Evolutionary conservation across 2,888 invertebrate species (phyloP), one percentile per base, ranked within the genome.

Genomic region (Cheilosia vulpina): DNA sequence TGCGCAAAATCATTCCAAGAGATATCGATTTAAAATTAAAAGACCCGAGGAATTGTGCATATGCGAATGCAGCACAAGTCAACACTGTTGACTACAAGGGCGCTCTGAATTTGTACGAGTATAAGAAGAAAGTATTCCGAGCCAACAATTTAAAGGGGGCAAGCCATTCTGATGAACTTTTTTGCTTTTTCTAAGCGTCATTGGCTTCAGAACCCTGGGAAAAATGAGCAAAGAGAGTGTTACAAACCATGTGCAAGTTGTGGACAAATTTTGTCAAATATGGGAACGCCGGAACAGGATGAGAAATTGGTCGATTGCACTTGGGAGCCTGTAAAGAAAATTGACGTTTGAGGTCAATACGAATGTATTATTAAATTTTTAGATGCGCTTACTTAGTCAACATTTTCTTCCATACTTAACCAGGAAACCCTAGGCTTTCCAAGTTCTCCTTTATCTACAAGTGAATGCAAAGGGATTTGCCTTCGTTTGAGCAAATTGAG

Each of bases 261-360:
- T 94, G 94, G 94, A 93, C 94, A 0, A 94, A 94, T 88, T 95
- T 95, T 89, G 94, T 94, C 1, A 94, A 93, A 89, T 92, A 89
- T 88, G 69, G 77, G 21, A 81, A 88, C 27, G 15, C 65, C 76
- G 1, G 19, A 58, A 17, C 5, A 58, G 13, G 66, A 71, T 21
- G 43, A 47, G 11, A n/a, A 7, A 7, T 3, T 34, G 6, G 17
- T 87, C 17, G 58, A 82, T 43, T 80, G 79, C 43, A 83, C 79
- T 69, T 89, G 89, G 89, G 66, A 84, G 7, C 87, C 88, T 2
- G 83, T 89, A 0, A 75, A 55, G 17, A 60, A 76, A 27, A 71
- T 81, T 9, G 21, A 57, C 2, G 31, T 31, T 31, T 31, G 7
- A 2, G 31, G 31, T 7, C 31, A 31, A 9, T 9, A 0, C 7